Conservation (phyloP, 1,140 invertebrate species). For the Drosophila nebulosa region DNA sequence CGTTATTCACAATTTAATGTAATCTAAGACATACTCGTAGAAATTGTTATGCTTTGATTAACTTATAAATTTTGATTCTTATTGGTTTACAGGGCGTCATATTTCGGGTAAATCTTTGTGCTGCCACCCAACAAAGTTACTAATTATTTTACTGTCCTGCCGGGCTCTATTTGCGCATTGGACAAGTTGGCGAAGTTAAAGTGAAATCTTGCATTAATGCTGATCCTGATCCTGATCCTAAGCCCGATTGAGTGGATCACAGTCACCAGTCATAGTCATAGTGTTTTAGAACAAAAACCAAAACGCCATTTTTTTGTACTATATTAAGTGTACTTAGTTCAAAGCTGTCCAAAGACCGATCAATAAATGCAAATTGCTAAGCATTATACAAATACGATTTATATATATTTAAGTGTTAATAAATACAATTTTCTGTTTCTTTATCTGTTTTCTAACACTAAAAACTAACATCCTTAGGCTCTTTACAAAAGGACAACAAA, state of each 20-base stretch:
- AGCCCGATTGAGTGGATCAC: background rate
- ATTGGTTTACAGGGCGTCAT: slow-evolving; percentile 59
- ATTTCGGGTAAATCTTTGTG: slow-evolving; percentile 49
- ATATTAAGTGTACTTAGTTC: slow-evolving; percentile 67
- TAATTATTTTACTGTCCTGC: slow-evolving; percentile 7
- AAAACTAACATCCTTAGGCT: slow-evolving; percentile 32
- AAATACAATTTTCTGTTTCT: slow-evolving; percentile 56
- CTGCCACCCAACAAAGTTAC: slow-evolving; percentile 31
- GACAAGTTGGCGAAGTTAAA: slow-evolving; percentile 20
- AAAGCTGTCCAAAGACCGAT: slow-evolving; percentile 39
- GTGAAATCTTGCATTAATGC: slow-evolving; percentile 25
- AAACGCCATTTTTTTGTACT: slow-evolving; percentile 11
- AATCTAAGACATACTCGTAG: no score
- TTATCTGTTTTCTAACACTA: slow-evolving; percentile 3
- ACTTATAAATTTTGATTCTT: background rate
- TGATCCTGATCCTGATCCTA: slow-evolving; percentile 13
- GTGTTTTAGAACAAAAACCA: slow-evolving; percentile 36
- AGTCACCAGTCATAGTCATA: slow-evolving; percentile 60
- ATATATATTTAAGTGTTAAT: slow-evolving; percentile 69
- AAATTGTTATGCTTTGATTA: no score
- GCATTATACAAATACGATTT: slow-evolving; percentile 24
- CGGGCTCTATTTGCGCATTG: slow-evolving; percentile 28
- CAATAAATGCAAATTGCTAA: slow-evolving; percentile 58
- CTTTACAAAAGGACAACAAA: slow-evolving; percentile 43
- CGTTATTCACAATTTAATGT: no score